Evolutionary conservation across 2,797 vertebrate species (phyloP).

Genomic region (Hirundo rustica): DNA sequence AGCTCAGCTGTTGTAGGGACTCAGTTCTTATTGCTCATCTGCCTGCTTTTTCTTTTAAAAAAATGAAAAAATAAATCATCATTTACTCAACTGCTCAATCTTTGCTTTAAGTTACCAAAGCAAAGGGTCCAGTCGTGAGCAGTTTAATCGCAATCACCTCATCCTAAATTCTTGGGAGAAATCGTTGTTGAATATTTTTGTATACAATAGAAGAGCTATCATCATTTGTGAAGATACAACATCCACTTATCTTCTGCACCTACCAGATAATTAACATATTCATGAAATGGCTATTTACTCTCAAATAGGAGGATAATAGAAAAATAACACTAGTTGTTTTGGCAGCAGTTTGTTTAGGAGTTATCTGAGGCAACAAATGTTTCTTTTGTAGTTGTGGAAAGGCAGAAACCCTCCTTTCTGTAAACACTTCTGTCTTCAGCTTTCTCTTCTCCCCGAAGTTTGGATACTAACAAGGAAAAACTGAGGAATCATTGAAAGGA

Average conservation of each 20-base stretch:
- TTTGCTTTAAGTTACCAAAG: not conserved
- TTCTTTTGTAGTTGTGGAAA: slow-evolving; percentile 74
- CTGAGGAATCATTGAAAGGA: not conserved
- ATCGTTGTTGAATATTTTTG: slow-evolving; percentile 36
- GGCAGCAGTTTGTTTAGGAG: slow-evolving; percentile 78
- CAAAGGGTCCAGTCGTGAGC: not conserved
- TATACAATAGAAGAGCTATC: slow-evolving; percentile 67
- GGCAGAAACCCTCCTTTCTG: slow-evolving; percentile 34
- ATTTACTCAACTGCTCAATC: not conserved
- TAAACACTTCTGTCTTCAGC: slow-evolving; percentile 65
- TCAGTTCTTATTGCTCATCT: not conserved
- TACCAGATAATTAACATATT: slow-evolving; percentile 82
- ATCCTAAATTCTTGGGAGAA: not conserved
- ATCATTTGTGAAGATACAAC: slow-evolving; percentile 47
- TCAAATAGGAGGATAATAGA: slow-evolving; percentile 79
- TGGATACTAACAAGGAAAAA: not conserved
- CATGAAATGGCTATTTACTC: slow-evolving; percentile 82
- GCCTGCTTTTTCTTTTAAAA: not conserved
- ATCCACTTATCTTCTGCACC: slow-evolving; percentile 73
- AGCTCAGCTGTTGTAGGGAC: not conserved
- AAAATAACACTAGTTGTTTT: slow-evolving; percentile 87
- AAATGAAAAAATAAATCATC: not conserved
- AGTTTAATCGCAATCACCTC: not conserved
- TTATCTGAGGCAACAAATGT: slow-evolving; percentile 79
- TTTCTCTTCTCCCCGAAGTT: slow-evolving; percentile 46